Conservation (phyloP, 2,888 invertebrate genomes). For the Hyppa rectilinea region DNA sequence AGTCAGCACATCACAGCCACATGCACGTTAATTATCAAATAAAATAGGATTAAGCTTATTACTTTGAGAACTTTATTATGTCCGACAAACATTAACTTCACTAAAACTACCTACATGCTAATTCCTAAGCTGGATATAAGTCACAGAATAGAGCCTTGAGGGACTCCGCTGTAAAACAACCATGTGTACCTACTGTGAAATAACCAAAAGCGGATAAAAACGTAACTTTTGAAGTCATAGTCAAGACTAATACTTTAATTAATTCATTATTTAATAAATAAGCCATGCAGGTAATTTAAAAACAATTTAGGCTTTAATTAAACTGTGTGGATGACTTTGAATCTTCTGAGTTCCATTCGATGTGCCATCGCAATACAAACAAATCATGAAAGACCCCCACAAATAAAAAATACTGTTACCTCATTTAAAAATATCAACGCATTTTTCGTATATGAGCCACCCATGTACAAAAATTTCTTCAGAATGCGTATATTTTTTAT, state of each 20-base stretch:
- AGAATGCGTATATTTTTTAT: conserved; percentile 85
- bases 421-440: conserved; percentile 84
- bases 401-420: conserved; percentile 64
- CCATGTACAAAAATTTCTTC: conserved; percentile 86
- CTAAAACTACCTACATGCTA: neutral
- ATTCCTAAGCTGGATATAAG: neutral
- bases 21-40: neutral
- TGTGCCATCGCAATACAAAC: neutral
- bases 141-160: conserved; percentile 24
- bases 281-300: neutral
- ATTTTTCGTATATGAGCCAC: conserved; percentile 79
- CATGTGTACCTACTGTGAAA: no score
- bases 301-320: neutral
- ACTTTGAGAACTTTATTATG: neutral
- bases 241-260: neutral
- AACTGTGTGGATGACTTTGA: neutral
- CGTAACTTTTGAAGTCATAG: conserved; percentile 4
- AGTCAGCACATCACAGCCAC: no score
- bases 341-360: neutral
- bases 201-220: neutral
- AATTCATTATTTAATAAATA: neutral
- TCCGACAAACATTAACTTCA: neutral
- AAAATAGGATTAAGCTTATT: neutral
- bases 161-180: conserved; percentile 3
- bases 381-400: neutral